Evolutionary conservation across 2,113 vertebrate species (phyloP).

Genomic region (Sander lucioperca): DNA sequence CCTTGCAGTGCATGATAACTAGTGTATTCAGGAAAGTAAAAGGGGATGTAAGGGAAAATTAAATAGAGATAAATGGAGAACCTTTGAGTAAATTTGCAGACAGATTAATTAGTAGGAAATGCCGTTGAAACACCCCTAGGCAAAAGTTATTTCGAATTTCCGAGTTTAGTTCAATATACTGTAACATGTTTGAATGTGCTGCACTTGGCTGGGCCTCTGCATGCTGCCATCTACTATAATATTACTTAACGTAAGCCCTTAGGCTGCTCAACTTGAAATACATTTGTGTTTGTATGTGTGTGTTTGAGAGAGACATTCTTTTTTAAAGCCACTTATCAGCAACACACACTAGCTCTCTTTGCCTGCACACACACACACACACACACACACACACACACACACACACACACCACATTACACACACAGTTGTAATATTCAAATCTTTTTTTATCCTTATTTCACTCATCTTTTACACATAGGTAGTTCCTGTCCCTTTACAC

Average conservation of each 20-base stretch:
- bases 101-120: not conserved
- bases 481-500: not conserved
- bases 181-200: not conserved
- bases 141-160: not conserved
- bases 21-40: not conserved
- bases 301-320: slow-evolving; percentile 17
- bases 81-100: not conserved
- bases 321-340: slow-evolving; percentile 30
- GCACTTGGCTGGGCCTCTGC: slow-evolving; percentile 5
- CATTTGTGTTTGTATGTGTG: slow-evolving; percentile 3
- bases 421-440: slow-evolving; percentile 6
- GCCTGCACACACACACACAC: not conserved
- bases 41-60: not conserved
- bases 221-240: not conserved
- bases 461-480: slow-evolving; percentile 8
- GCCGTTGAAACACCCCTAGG: not conserved
- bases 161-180: not conserved
- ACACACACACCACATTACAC: not conserved
- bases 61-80: not conserved
- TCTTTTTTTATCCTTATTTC: slow-evolving; percentile 8
- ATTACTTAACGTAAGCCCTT: not conserved
- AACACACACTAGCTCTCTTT: not conserved
- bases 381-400: not conserved
- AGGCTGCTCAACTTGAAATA: slow-evolving; percentile 11
- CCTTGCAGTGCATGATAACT: not conserved